These are phyloP conservation scores for Galagoides demidoff DNA, from an alignment of 2,797 vertebrate genomes.

Conservation along the genomic window DNA sequence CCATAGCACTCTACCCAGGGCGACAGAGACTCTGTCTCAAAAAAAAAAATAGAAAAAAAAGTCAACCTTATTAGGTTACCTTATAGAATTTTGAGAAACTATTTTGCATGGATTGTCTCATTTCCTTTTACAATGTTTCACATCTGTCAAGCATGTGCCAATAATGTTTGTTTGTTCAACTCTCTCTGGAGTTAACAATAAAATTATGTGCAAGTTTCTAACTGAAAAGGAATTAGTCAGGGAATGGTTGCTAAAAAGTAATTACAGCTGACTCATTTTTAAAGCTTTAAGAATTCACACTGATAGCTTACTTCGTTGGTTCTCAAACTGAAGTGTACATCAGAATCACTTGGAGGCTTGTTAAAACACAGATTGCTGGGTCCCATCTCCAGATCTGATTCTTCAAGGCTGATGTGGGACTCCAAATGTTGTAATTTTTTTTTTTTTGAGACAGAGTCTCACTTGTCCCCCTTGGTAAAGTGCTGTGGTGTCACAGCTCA, in stretches of 20 bases:
- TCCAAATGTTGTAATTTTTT: background rate
- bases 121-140: background rate
- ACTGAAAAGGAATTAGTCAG: background rate
- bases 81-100: slow-evolving; percentile 48
- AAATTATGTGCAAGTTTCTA: slow-evolving; percentile 3
- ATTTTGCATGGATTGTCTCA: background rate
- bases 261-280: background rate
- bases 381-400: background rate
- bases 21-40: too few species aligned
- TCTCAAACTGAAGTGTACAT: background rate
- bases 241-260: background rate
- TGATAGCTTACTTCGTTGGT: background rate
- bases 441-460: too few species aligned
- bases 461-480: too few species aligned
- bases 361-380: background rate
- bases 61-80: background rate
- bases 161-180: slow-evolving; percentile 10
- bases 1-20: too few species aligned
- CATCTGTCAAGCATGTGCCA: background rate
- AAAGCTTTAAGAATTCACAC: background rate
- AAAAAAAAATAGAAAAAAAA: background rate
- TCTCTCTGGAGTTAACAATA: slow-evolving; percentile 7
- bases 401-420: background rate
- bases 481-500: too few species aligned
- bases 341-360: background rate